Percentiles rank a stretch among this genome's conserved stretches.
These are phyloP conservation scores for Azorinus chamasolen DNA, from an alignment of 2,888 invertebrate genomes.

Conservation along the genomic window DNA sequence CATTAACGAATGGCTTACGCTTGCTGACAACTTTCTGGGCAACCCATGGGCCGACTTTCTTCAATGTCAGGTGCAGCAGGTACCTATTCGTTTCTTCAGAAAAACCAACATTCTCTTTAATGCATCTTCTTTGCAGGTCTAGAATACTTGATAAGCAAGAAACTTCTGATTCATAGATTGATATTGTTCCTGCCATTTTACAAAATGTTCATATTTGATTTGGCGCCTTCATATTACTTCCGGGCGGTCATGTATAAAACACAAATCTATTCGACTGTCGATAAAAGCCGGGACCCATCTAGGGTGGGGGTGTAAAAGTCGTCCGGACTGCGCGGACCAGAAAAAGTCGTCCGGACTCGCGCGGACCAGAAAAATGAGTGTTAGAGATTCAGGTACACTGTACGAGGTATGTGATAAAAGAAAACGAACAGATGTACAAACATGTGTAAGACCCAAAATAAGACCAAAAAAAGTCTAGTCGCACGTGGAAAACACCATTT, in stretches of 20 bases:
- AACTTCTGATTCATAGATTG: conserved; percentile 70
- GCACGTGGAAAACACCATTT: no score
- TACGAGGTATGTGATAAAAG: no score
- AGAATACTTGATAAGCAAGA: conserved; percentile 76
- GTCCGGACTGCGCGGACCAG: no score
- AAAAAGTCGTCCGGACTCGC: no score
- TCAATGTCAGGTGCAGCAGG: conserved; percentile 77
- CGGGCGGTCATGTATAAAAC: not conserved
- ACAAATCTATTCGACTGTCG: not conserved
- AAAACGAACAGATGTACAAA: no score
- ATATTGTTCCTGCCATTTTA: conserved; percentile 48
- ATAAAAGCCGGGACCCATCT: not conserved
- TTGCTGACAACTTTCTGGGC: conserved; percentile 81
- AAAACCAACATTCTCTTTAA: conserved; percentile 71
- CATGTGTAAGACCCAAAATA: no score
- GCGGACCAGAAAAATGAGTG: no score
- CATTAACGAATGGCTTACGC: no score
- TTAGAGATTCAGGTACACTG: no score
- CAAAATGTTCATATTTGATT: not conserved
- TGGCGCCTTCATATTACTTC: conserved; percentile 7
- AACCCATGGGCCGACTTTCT: conserved; percentile 78
- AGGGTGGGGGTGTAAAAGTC: no score
- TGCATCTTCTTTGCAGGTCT: conserved; percentile 75
- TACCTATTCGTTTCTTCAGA: conserved; percentile 79
- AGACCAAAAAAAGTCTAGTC: no score